A percentile compares a stretch with the other conserved stretches of the same genome.
Conservation (phyloP, 1,140 invertebrate genomes). For the Melitaea cinxia region DNA sequence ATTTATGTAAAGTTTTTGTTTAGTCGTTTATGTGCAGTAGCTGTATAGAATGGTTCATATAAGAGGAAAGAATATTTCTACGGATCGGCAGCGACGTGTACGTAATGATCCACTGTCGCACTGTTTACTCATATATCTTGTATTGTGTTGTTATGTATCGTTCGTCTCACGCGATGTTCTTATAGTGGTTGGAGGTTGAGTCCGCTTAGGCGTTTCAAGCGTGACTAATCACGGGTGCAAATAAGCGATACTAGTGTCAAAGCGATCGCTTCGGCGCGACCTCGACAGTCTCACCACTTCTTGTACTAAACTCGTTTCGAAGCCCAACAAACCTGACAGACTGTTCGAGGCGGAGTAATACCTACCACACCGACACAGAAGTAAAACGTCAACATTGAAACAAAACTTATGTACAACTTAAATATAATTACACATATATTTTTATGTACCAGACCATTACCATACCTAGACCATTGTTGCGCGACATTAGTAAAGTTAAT, state of each 20-base stretch:
- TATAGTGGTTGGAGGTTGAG: constrained; percentile 51
- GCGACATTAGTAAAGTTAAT: neutral
- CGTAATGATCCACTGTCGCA: constrained; percentile 8
- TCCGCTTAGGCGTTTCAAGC: constrained; percentile 61
- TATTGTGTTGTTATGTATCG: no score
- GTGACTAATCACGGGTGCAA: constrained; percentile 65
- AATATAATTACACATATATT: neutral
- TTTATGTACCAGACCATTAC: neutral
- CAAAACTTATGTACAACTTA: neutral
- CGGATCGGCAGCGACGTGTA: constrained; percentile 2
- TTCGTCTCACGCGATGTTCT: constrained; percentile 34
- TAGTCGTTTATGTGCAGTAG: no score
- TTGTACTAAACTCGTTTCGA: constrained; percentile 33
- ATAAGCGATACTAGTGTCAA: constrained; percentile 47
- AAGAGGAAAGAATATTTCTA: constrained; percentile 16
- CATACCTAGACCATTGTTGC: neutral
- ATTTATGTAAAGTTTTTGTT: neutral
- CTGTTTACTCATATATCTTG: neutral
- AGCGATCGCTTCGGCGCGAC: constrained; percentile 61
- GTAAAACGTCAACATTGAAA: constrained; percentile 1
- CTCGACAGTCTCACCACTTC: constrained; percentile 48
- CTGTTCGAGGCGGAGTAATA: neutral
- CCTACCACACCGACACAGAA: neutral
- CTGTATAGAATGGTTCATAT: neutral
- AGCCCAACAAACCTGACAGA: constrained; percentile 17